Percentiles rank a stretch among this genome's conserved stretches.
Evolutionary conservation across 2,888 invertebrate species (phyloP).

Genomic region (Metallyticus violacea): DNA sequence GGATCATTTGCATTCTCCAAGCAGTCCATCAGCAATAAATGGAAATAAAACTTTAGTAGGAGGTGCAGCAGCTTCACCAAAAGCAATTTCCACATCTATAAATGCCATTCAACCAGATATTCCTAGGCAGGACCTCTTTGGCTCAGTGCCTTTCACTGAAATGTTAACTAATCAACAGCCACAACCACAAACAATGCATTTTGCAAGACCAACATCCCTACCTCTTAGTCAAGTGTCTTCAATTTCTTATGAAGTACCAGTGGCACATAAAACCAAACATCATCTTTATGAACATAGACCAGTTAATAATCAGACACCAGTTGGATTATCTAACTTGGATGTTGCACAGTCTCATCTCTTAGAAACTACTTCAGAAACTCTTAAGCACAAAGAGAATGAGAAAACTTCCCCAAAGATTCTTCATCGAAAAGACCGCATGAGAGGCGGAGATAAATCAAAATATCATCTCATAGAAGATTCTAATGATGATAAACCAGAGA

Average conservation of each 20-base stretch:
- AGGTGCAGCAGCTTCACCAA: neutral
- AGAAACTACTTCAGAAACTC: neutral
- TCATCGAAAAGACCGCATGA: conserved; percentile 39
- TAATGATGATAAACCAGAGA: conserved; percentile 41
- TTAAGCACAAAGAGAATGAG: neutral
- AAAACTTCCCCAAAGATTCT: neutral
- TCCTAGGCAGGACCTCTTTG: conserved; percentile 37
- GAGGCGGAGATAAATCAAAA: conserved; percentile 48
- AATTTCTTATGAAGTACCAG: neutral
- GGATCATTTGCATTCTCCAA: neutral
- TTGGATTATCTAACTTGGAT: neutral
- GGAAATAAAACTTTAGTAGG: neutral
- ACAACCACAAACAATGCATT: neutral
- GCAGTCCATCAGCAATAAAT: neutral
- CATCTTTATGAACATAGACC: neutral
- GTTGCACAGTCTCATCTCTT: neutral
- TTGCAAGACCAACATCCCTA: conserved; percentile 18
- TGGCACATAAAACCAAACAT: neutral
- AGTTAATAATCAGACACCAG: neutral
- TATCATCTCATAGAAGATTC: conserved; percentile 53
- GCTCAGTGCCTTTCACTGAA: conserved; percentile 38
- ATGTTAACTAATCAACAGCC: neutral
- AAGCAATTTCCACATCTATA: too few species aligned
- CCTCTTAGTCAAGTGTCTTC: conserved; percentile 4
- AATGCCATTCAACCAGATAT: neutral